A percentile compares a stretch with the other conserved stretches of the same genome.
phyloP scores from a whole-genome alignment of 2,888 invertebrate species.

The Hartigia nigra region DNA sequence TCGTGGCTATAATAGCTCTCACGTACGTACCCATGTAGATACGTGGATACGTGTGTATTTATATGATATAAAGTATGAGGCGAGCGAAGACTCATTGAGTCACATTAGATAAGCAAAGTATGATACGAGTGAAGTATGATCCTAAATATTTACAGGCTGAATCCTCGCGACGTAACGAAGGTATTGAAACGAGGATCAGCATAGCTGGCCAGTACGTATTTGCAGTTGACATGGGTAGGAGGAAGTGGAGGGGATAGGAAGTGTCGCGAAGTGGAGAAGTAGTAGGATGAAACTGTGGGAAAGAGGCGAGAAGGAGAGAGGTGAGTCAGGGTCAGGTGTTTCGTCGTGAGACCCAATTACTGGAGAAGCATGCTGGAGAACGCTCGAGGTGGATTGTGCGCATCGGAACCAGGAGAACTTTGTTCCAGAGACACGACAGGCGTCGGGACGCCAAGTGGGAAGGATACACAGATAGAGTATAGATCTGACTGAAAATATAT shows the following conservation, averaged over 20 bases:
- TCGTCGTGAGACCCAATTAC: not conserved
- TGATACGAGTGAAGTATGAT: not conserved
- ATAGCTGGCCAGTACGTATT: not conserved
- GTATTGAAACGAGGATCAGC: not conserved
- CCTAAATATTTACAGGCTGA: slow-evolving; percentile 36
- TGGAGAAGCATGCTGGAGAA: not conserved
- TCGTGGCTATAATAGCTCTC: not conserved
- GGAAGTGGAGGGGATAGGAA: slow-evolving; percentile 21
- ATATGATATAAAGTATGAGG: slow-evolving; percentile 4
- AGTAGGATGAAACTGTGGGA: not conserved
- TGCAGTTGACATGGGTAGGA: not conserved
- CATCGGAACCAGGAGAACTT: not conserved
- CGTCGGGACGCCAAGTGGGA: not conserved
- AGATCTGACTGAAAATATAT: not conserved
- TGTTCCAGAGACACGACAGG: not conserved
- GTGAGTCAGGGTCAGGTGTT: not conserved
- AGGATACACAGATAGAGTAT: not conserved
- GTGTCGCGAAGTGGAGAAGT: slow-evolving; percentile 30
- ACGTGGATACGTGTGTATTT: not conserved
- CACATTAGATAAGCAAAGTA: not conserved
- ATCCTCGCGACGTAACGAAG: not conserved
- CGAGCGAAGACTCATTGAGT: not conserved
- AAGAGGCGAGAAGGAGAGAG: not conserved
- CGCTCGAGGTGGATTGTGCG: not conserved
- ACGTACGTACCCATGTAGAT: not conserved